Evolutionary conservation across 2,888 invertebrate genomes (phyloP), one percentile per base, ranked within the genome.

Genomic region (Byasa hedistus): DNA sequence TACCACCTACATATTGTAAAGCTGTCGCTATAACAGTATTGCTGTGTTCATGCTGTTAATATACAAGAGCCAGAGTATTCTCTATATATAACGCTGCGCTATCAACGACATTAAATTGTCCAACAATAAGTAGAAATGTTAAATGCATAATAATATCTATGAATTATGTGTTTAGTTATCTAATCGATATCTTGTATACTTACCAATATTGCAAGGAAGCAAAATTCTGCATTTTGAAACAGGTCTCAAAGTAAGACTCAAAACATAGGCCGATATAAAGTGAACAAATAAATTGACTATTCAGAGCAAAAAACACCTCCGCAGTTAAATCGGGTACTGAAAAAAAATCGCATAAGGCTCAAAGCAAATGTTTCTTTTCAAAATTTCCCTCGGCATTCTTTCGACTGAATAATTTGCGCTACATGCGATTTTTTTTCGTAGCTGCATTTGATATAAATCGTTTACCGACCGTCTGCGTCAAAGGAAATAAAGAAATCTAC

Each of bases 401-500:
- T 72, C 71, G 63, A 68, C 69, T 69, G 73, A 70, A 73, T 73
- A 73, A 73, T 72, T 75, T 67, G 60, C 64, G 62, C 68, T 64
- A 68, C 65, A 62, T 69, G 48, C 69, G 62, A 66, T 69, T 66
- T 65, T 62, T 65, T 69, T 74, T 71, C 69, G 69, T 69, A 70
- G 75, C 74, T 71, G 74, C 71, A 71, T 74, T 78, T 80, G 77
- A 44, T 60, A 57, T 67, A 66, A 63, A 62, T 71, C 76, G 74
- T 73, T 80, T 76, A 74, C 57, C 23, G 17, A 55, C 64, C 10
- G 58, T 57, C 55, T 65, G 57, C 24, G 57, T 63, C 61, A 65
- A 69, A 68, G 63, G 61, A 63, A 64, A 65, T 79, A 78, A 79
- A 82, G 79, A 80, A 81, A 83, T 84, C 79, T 80, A 79, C 80